phyloP scores from a whole-genome alignment of 2,888 invertebrate genomes.

The Agrypnus murinus region DNA sequence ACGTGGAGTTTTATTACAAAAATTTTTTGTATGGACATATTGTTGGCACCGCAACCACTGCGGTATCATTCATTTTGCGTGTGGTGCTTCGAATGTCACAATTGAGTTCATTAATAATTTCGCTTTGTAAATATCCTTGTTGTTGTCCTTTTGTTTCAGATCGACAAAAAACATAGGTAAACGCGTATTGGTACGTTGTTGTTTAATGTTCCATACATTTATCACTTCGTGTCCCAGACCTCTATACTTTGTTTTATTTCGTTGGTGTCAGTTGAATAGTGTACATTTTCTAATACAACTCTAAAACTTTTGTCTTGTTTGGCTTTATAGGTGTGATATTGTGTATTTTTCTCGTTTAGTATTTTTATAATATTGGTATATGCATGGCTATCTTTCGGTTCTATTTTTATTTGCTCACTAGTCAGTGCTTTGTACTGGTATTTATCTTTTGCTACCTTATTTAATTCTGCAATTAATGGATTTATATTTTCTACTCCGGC shows the following conservation, averaged over 20 bases:
- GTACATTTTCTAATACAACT: slow-evolving; percentile 34
- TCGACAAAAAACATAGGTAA: slow-evolving; percentile 28
- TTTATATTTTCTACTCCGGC: slow-evolving; percentile 37
- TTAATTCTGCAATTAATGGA: slow-evolving; percentile 24
- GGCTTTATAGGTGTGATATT: slow-evolving; percentile 28
- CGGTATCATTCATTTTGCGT: not conserved
- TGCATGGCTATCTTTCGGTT: too few species aligned
- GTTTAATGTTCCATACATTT: slow-evolving; percentile 30
- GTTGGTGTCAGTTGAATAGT: slow-evolving; percentile 8
- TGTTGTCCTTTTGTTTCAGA: slow-evolving; percentile 22
- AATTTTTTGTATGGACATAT: not conserved
- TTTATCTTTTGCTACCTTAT: slow-evolving; percentile 8
- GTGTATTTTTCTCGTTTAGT: slow-evolving; percentile 29
- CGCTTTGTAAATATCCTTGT: slow-evolving; percentile 34
- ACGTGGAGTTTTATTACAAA: slow-evolving; percentile 5
- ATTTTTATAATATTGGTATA: slow-evolving; percentile 29
- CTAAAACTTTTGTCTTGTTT: slow-evolving; percentile 30
- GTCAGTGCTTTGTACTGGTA: slow-evolving; percentile 1
- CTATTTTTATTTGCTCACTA: slow-evolving; percentile 28
- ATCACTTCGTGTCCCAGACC: slow-evolving; percentile 28
- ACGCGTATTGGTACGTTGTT: too few species aligned
- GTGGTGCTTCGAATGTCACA: too few species aligned
- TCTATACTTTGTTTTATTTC: slow-evolving; percentile 6
- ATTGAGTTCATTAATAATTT: slow-evolving; percentile 13
- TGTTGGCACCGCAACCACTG: too few species aligned